Evolutionary conservation across 2,113 vertebrate species (phyloP), one percentile per base, ranked within the genome.

Genomic region (Acrocephalus arundinaceus): DNA sequence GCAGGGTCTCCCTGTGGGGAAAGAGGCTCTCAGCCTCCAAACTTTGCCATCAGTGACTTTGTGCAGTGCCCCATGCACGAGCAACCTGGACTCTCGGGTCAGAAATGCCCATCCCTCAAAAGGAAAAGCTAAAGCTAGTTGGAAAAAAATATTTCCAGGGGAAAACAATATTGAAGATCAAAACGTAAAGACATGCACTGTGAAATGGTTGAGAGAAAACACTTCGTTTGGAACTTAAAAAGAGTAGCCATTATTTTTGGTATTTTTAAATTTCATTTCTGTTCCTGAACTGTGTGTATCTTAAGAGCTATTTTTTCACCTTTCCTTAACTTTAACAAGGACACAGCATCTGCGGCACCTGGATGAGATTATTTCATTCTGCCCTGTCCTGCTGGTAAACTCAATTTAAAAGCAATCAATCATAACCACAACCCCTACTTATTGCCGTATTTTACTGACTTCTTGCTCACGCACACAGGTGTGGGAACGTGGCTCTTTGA

Each of bases 41-140:
- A 74, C 35, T 51, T 70, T 86, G 59, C 46, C 0, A 1, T 54
- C 19, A 21, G 14, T 41, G 51, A 18, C 61, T 66, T 35, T 16
- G 45, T 67, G 52, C 39, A 27, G 54, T 18, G 46, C 49, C 8
- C 17, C 19, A 8, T 0, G 8, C 1, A 3, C 0, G 0, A 79
- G 7, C 43, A 1, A 30, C 24, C 48, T 11, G 15, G 35, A 37
- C 10, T 31, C 10, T 8, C 2, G 3, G 70, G 62, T n/a, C 48
- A 86, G 63, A 88, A 80, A 59, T 6, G 19, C 23, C 11, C 43
- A 35, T 20, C 22, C 22, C 31, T 62, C 23, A 31, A 72, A 78
- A 78, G 7, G 10, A 78, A 59, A 85, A 83, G 15, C 4, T 49
- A 49, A 65, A 85, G 6, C 7, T 41, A 49, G 15, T 24, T 4